Evolutionary conservation across 1,140 invertebrate genomes (phyloP).

Genomic region (Phymorhynchus buccinoides): DNA sequence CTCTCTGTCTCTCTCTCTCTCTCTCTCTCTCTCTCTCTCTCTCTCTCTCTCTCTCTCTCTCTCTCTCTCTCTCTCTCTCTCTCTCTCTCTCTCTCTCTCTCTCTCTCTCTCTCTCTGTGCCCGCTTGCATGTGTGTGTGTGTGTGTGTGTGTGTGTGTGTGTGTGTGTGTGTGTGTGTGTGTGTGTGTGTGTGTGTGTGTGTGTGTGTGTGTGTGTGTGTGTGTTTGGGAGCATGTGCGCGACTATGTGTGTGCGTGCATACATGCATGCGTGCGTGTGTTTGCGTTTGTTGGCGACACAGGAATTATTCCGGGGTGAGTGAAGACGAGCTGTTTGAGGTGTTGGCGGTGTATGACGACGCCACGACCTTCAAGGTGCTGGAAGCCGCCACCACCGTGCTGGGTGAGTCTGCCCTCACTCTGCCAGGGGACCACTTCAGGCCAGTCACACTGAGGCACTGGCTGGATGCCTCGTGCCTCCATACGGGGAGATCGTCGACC

Average conservation of each 20-base stretch:
- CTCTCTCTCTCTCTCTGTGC: background rate
- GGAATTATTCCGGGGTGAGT: constrained; percentile 41
- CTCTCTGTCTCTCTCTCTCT: background rate
- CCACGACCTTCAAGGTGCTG: constrained; percentile 57
- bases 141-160: background rate
- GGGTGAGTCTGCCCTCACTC: constrained; percentile 46
- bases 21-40: background rate
- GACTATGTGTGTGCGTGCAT: background rate
- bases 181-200: background rate
- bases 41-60: constrained; percentile 6
- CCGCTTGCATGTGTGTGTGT: background rate
- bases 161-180: constrained; percentile 36
- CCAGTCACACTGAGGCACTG: no score
- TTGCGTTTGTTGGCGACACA: background rate
- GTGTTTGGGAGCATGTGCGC: no score
- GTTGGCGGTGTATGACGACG: constrained; percentile 64
- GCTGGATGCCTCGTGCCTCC: no score
- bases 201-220: background rate
- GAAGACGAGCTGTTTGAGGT: constrained; percentile 62
- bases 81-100: constrained; percentile 8
- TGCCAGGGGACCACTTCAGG: no score
- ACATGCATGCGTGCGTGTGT: constrained; percentile 34
- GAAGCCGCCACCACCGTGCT: constrained; percentile 57
- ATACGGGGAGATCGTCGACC: no score
- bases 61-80: background rate